Evolutionary conservation across 2,797 vertebrate species (phyloP).

Genomic region (Kryptopterus vitreolus): DNA sequence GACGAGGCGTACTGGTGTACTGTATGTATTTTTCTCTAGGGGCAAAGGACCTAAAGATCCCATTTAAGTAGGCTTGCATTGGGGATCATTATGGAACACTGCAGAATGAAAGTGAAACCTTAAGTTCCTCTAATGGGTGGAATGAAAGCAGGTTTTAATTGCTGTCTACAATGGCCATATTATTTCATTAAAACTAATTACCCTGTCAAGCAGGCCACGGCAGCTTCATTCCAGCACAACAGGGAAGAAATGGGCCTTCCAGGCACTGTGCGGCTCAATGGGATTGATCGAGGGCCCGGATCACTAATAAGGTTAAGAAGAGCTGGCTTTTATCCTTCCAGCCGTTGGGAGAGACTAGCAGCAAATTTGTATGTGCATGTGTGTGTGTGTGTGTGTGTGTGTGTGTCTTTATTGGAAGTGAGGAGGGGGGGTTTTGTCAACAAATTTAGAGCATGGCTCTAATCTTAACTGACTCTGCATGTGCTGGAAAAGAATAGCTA

Average conservation of each 20-base stretch:
- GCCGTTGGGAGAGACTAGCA: slow-evolving; percentile 46
- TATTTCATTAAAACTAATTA: slow-evolving; percentile 76
- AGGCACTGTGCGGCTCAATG: slow-evolving; percentile 62
- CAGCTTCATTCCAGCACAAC: slow-evolving; percentile 62
- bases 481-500: slow-evolving; percentile 25
- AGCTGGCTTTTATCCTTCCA: slow-evolving; percentile 58
- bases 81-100: slow-evolving; percentile 63
- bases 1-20: slow-evolving; percentile 29
- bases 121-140: slow-evolving; percentile 64
- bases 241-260: slow-evolving; percentile 63
- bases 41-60: slow-evolving; percentile 53
- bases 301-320: slow-evolving; percentile 59
- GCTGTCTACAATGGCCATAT: slow-evolving; percentile 68
- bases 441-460: slow-evolving; percentile 25
- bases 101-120: slow-evolving; percentile 62
- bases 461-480: slow-evolving; percentile 49
- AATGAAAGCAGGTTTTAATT: slow-evolving; percentile 71
- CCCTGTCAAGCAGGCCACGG: slow-evolving; percentile 64
- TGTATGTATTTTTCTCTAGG: slow-evolving; percentile 34
- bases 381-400: slow-evolving; percentile 11
- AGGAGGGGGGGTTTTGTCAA: slow-evolving; percentile 32
- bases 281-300: slow-evolving; percentile 63
- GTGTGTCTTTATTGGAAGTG: slow-evolving; percentile 15
- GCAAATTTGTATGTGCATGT: slow-evolving; percentile 28
- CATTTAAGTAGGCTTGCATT: slow-evolving; percentile 59